Percentiles rank a stretch among this genome's conserved stretches.
phyloP scores from a whole-genome alignment of 1,140 invertebrate genomes.

The Bombus ignitus region DNA sequence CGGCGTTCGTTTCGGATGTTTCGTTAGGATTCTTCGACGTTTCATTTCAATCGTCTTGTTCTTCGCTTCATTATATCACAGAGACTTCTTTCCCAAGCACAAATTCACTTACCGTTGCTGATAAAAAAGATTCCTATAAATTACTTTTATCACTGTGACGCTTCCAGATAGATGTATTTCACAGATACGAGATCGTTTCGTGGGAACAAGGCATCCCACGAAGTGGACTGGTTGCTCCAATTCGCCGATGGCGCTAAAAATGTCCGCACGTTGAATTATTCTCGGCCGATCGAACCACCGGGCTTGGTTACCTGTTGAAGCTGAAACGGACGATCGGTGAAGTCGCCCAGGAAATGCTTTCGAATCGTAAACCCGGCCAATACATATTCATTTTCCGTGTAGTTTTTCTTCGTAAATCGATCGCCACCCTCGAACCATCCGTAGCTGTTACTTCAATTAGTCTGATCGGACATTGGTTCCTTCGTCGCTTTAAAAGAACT shows the following conservation, averaged over 20 bases:
- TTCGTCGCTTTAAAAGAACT: no score
- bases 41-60: no score
- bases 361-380: background rate
- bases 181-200: background rate
- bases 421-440: background rate
- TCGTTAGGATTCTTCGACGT: no score
- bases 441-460: background rate
- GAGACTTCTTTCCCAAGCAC: no score
- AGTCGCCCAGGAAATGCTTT: background rate
- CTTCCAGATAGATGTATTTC: background rate
- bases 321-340: background rate
- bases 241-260: conserved; percentile 31
- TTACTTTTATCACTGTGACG: background rate
- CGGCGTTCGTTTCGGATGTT: no score
- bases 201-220: background rate
- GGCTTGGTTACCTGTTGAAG: conserved; percentile 36
- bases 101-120: background rate
- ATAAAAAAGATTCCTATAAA: background rate
- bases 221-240: conserved; percentile 5
- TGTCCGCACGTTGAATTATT: conserved; percentile 37
- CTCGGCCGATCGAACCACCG: conserved; percentile 3
- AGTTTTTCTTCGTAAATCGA: background rate
- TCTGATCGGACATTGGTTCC: background rate
- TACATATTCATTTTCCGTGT: background rate
- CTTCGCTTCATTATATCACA: no score